These are phyloP conservation scores for Himantopus leucocephalus DNA, from an alignment of 2,113 vertebrate genomes.

Conservation along the genomic window DNA sequence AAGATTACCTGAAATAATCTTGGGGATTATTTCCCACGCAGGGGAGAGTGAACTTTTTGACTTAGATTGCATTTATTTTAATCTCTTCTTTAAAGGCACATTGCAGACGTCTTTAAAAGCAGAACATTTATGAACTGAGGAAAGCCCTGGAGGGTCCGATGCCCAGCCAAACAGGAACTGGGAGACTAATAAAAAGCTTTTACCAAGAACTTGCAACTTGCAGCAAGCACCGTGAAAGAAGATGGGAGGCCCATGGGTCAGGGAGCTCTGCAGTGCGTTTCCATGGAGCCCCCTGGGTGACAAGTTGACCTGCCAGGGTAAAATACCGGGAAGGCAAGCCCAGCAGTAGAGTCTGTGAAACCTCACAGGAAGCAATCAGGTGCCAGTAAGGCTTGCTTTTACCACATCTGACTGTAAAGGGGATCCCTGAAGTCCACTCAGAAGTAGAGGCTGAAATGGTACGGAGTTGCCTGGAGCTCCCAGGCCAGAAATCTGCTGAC, in stretches of 20 bases:
- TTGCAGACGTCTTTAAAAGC: neutral
- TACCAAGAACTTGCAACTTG: too few relatives aligned
- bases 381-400: neutral
- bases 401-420: too few relatives aligned
- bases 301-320: neutral
- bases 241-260: fast-evolving
- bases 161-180: too few relatives aligned
- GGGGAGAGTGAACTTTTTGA: too few relatives aligned
- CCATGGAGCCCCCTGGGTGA: neutral
- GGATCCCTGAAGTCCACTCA: neutral
- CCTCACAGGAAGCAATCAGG: neutral
- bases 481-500: neutral
- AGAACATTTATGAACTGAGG: neutral
- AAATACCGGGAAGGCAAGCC: neutral
- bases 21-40: too few relatives aligned
- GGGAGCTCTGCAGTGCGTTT: neutral
- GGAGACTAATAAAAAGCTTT: neutral
- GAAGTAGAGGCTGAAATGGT: neutral
- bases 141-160: neutral
- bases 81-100: neutral
- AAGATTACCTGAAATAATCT: fast-evolving
- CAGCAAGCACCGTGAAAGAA: fast-evolving
- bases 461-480: fast-evolving
- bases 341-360: neutral
- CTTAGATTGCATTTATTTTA: neutral